Base-by-base conservation (phyloP, 2,888 invertebrate species). In the Lucinisca nassula region DNA sequence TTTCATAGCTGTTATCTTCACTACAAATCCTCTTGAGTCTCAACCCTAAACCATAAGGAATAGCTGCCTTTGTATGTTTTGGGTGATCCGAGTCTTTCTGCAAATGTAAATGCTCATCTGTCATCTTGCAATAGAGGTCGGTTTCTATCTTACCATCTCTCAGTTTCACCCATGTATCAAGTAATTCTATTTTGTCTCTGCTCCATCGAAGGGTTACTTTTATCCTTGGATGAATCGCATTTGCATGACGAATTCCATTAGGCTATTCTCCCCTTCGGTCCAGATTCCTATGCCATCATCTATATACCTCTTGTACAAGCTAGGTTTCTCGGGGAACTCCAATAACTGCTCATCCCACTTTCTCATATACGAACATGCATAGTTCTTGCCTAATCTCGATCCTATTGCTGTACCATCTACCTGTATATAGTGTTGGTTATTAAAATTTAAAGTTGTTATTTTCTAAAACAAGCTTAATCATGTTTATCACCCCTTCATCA, bases 271-370 rank as follows among this genome's bases (percentile, higher is more conserved):
- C 17, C 67, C 67, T 10, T 67, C 67, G 3, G 67, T 67, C 32
- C 67, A 67, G 30, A 67, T 67, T 14, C 67, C 67, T 67, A 67
- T 67, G 37, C 67, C 67, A 67, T 14, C 67, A 67, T 67, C 67
- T 24, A 67, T 67, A 17, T 35, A 67, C 37, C 67, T 21, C 37
- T 67, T 67, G 21, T 67, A 27, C 10, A 58, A 21, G 10, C 10
- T 10, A 6, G 61, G 61, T 21, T 30, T 58, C 61, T 30, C 10
- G 17, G 32, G 32, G 8, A 67, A 32, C 32, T 32, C 14, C 27
- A 67, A 67, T 37, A 67, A 67, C 67, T 37, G 32, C 37, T 67
- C 37, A 37, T 67, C 61, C 30, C 61, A 58, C 21, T 58, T 58
- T 58, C 61, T 58, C 61, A 58, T 58, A 58, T 58, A 58, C 61